Base-by-base conservation (phyloP, 2,113 vertebrate genomes). In the Atlantisia rogersi region DNA sequence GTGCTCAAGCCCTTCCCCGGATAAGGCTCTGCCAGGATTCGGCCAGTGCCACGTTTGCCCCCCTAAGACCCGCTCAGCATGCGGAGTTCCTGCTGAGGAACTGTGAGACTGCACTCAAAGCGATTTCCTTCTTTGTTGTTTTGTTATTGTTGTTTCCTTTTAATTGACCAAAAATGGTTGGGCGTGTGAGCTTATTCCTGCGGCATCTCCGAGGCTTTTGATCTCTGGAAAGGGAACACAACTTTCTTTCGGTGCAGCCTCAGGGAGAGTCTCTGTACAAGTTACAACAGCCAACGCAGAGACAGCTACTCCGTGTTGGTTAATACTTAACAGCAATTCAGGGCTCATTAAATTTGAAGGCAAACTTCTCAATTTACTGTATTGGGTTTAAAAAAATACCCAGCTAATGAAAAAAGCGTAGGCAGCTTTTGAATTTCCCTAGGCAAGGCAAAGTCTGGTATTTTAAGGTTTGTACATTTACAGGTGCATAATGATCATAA, bases 401-500 rank as follows among this genome's bases (percentile, higher is more conserved):
- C 32, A 71, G 53, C 25, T 90, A 83, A 70, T 28, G 37, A 87
- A 71, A 93, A 67, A 77, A 4, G 19, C 75, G 83, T 20, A 82
- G 50, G 58, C 75, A 42, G 37, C 52, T 80, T 90, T 85, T 78
- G 3, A 59, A 92, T 71, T 86, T 83, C 55, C 86, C 42, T 56
- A 86, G 29, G 52, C 46, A 83, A 93, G 85, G 69, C 29, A 56
- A 93, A 89, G 32, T 64, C 46, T 68, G 69, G 58, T 75, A 86
- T 94, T 90, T 92, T 81, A 83, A 95, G 50, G 86, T 71, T 78
- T 58, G 18, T 48, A 75, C 37, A 59, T 68, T 92, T 63, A 24
- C 12, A 70, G 56, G 18, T 75, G 22, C 32, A 35, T 35, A 79
- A 16, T 31, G 82, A 40, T 37, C 15, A 25, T 14, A 44, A 52